A percentile compares a stretch with the other conserved stretches of the same genome.
phyloP scores from a whole-genome alignment of 2,888 invertebrate genomes.

The Agrypnus murinus region DNA sequence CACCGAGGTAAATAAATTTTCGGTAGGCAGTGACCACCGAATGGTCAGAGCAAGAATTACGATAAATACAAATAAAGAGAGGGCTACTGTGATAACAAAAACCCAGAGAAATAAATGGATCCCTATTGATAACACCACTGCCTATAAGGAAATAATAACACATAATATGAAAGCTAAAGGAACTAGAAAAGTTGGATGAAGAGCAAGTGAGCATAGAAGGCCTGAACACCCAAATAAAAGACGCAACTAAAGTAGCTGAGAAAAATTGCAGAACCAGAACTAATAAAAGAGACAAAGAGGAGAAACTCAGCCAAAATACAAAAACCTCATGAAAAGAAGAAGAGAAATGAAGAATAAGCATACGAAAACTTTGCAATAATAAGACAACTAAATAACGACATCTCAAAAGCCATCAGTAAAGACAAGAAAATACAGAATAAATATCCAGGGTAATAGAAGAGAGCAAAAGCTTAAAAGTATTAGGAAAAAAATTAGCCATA shows the following conservation, averaged over 20 bases:
- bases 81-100: neutral
- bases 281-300: constrained; percentile 1
- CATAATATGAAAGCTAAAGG: neutral
- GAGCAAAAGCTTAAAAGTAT: neutral
- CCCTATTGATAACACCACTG: neutral
- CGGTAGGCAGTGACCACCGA: neutral
- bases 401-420: neutral
- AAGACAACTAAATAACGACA: neutral
- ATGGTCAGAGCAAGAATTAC: neutral
- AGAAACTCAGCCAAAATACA: constrained; percentile 5
- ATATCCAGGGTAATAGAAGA: constrained; percentile 3
- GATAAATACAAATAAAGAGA: constrained; percentile 7
- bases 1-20: neutral
- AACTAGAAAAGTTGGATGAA: neutral
- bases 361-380: constrained; percentile 2
- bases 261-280: neutral
- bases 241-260: neutral
- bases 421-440: constrained; percentile 3
- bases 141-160: constrained; percentile 1
- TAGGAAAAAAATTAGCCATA: neutral
- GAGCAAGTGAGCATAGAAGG: constrained; percentile 2
- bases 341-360: constrained; percentile 3
- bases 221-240: constrained; percentile 9
- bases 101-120: neutral
- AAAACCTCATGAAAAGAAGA: neutral